Percentiles rank a stretch among this genome's conserved stretches.
These are phyloP conservation scores for Paralvinella palmiformis DNA, from an alignment of 1,140 invertebrate genomes.

Conservation along the genomic window DNA sequence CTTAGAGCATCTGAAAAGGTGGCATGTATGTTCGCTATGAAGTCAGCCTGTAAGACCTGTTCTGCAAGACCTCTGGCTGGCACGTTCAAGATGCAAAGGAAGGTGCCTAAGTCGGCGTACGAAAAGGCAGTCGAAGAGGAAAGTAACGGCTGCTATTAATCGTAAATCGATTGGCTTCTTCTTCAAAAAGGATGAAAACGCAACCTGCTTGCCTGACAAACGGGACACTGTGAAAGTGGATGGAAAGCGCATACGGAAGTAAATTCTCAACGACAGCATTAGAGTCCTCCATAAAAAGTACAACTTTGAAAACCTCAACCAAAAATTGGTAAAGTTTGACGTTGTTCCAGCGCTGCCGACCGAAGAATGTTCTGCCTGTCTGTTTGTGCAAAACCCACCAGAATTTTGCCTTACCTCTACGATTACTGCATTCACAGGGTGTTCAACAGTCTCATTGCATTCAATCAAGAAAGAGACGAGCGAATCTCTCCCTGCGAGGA, in stretches of 20 bases:
- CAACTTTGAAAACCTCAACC: neutral
- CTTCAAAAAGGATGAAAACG: too few relatives aligned
- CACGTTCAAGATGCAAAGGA: too few relatives aligned
- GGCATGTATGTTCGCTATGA: too few relatives aligned
- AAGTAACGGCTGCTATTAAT: too few relatives aligned
- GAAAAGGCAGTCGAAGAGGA: too few relatives aligned
- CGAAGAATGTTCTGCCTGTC: neutral
- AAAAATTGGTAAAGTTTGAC: neutral
- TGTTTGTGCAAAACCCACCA: neutral
- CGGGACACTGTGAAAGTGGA: neutral
- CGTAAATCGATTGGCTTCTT: too few relatives aligned
- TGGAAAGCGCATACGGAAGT: neutral
- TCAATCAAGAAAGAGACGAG: neutral
- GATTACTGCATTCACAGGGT: neutral
- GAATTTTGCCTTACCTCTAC: neutral
- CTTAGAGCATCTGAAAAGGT: too few relatives aligned
- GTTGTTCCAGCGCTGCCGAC: neutral
- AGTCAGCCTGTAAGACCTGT: too few relatives aligned
- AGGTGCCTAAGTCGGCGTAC: too few relatives aligned
- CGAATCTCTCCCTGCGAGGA: neutral
- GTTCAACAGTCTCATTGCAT: neutral
- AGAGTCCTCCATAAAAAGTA: neutral
- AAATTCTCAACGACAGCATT: neutral
- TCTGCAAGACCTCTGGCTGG: too few relatives aligned
- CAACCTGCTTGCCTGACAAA: neutral